Conservation (phyloP, 2,888 invertebrate species). For the Mesorhabditis spiculigera region DNA sequence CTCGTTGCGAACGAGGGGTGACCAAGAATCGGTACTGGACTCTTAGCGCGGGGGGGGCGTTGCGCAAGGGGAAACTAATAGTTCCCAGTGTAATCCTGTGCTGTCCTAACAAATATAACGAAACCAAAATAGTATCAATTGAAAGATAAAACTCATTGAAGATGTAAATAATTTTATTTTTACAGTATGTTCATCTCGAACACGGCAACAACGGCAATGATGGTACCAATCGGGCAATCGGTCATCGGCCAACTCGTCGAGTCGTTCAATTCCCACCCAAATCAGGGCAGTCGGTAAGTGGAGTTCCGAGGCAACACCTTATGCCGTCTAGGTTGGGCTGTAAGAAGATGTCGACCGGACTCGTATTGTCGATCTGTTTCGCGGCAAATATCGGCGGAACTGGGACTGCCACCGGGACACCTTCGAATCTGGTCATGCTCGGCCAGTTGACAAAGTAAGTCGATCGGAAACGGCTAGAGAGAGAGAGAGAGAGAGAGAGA, state of each 20-base stretch:
- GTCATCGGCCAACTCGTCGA: conserved; percentile 42
- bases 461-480: neutral
- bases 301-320: neutral
- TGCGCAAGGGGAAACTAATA: no score
- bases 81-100: no score
- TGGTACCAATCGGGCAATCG: conserved; percentile 63
- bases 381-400: conserved; percentile 55
- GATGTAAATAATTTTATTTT: neutral
- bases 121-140: no score
- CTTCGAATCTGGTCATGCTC: conserved; percentile 50
- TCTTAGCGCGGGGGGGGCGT: no score
- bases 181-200: conserved; percentile 58
- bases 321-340: conserved; percentile 20
- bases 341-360: conserved; percentile 48
- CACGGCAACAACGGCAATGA: conserved; percentile 69
- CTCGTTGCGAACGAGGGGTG: no score
- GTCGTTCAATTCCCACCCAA: conserved; percentile 38
- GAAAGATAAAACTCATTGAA: neutral
- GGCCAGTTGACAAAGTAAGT: conserved; percentile 47
- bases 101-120: no score
- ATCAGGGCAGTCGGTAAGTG: conserved; percentile 17
- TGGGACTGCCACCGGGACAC: conserved; percentile 52
- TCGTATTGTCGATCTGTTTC: conserved; percentile 50
- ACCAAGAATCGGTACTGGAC: no score
- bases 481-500: neutral